A percentile compares a stretch with the other conserved stretches of the same genome.
Conservation (phyloP, 2,113 vertebrate species). For the Phasianus colchicus region DNA sequence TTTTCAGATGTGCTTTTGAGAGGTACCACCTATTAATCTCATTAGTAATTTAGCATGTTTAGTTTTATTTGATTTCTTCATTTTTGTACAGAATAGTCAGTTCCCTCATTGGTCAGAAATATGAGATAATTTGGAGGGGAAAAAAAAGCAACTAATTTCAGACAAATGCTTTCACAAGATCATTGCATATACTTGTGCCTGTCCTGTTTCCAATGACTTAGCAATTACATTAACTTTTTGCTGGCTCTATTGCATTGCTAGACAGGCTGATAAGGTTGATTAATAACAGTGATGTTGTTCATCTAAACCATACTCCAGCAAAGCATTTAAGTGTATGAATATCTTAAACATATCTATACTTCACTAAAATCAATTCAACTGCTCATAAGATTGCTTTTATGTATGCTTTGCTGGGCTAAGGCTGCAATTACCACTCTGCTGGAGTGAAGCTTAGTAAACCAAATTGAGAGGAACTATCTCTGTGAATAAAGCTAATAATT, state of each 20-base stretch:
- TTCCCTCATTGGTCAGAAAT: constrained; percentile 44
- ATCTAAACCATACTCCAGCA: not conserved
- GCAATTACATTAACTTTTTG: constrained; percentile 38
- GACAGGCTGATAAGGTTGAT: constrained; percentile 1
- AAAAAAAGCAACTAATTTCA: constrained; percentile 58
- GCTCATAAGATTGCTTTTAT: not conserved
- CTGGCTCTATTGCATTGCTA: constrained; percentile 6
- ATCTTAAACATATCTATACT: not conserved
- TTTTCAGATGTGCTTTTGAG: constrained; percentile 11
- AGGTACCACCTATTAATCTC: constrained; percentile 36
- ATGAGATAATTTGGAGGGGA: constrained; percentile 54
- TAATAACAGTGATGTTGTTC: not conserved
- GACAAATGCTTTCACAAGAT: constrained; percentile 32
- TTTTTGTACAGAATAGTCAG: constrained; percentile 44
- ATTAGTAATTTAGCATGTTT: constrained; percentile 40
- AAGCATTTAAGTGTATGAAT: not conserved
- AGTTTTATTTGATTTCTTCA: constrained; percentile 53
- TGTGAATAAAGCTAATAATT: constrained; percentile 34
- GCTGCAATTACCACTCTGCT: constrained; percentile 15
- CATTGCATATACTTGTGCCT: constrained; percentile 3
- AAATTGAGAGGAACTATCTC: constrained; percentile 1
- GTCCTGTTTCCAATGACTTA: constrained; percentile 46
- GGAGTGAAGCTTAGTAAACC: not conserved
- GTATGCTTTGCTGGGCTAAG: not conserved
- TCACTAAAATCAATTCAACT: not conserved